A percentile compares a stretch with the other conserved stretches of the same genome.
These are phyloP conservation scores for Microctonus hyperodae DNA, from an alignment of 2,888 invertebrate genomes.

Conservation along the genomic window DNA sequence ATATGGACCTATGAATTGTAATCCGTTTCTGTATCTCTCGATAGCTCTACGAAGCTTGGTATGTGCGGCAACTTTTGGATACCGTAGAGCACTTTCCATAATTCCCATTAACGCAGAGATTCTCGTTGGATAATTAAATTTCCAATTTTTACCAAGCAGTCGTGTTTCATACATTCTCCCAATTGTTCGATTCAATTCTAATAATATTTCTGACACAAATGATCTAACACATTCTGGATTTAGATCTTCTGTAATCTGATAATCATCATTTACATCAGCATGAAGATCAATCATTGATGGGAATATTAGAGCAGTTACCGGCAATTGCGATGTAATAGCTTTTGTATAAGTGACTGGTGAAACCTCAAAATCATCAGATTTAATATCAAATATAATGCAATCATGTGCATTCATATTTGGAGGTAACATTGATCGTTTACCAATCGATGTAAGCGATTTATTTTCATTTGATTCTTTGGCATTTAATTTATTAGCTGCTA, in stretches of 20 bases:
- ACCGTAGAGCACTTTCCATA: slow-evolving; percentile 27
- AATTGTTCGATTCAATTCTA: slow-evolving; percentile 29
- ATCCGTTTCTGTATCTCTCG: slow-evolving; percentile 24
- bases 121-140: slow-evolving; percentile 33
- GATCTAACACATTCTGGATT: slow-evolving; percentile 13
- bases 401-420: not conserved
- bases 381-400: not conserved
- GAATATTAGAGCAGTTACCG: not conserved
- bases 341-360: slow-evolving; percentile 1
- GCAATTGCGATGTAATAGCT: not conserved
- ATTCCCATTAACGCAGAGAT: slow-evolving; percentile 35
- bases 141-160: slow-evolving; percentile 31
- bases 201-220: slow-evolving; percentile 23
- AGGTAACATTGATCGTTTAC: slow-evolving; percentile 5
- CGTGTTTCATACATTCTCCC: slow-evolving; percentile 26
- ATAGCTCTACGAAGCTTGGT: not conserved
- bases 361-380: not conserved
- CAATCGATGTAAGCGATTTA: not conserved
- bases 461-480: not conserved
- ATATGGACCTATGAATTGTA: slow-evolving; percentile 35
- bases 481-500: not conserved
- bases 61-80: slow-evolving; percentile 22
- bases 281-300: slow-evolving; percentile 30
- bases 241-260: not conserved
- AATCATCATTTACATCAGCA: not conserved